phyloP scores from a whole-genome alignment of 2,888 invertebrate genomes.

The Volucella inanis region DNA sequence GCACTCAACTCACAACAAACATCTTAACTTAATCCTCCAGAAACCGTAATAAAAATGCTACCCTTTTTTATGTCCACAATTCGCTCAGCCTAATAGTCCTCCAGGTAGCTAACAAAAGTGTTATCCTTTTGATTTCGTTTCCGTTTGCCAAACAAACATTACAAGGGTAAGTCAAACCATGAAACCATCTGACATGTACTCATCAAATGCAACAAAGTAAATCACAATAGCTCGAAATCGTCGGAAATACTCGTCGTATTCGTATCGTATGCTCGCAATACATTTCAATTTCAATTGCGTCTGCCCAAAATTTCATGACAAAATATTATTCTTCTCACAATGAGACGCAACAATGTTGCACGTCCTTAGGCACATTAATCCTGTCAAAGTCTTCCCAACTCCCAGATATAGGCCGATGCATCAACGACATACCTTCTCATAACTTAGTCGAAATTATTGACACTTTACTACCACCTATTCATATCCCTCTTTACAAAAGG shows the following conservation, averaged over 20 bases:
- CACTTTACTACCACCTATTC: slow-evolving; percentile 54
- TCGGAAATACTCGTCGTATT: not conserved
- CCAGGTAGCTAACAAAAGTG: slow-evolving; percentile 53
- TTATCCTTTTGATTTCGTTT: slow-evolving; percentile 66
- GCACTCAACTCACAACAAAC: slow-evolving; percentile 37
- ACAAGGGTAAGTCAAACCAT: not conserved
- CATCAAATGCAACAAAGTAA: slow-evolving; percentile 68
- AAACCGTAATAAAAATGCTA: slow-evolving; percentile 65
- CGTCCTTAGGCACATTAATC: slow-evolving; percentile 33
- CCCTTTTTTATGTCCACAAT: slow-evolving; percentile 63
- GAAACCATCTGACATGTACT: slow-evolving; percentile 23
- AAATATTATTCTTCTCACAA: slow-evolving; percentile 61
- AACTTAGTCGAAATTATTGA: slow-evolving; percentile 70
- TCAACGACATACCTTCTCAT: slow-evolving; percentile 4
- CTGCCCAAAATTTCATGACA: slow-evolving; percentile 67
- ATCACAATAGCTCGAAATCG: slow-evolving; percentile 40
- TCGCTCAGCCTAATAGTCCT: slow-evolving; percentile 55
- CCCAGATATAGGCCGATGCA: slow-evolving; percentile 24
- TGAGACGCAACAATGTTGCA: slow-evolving; percentile 51
- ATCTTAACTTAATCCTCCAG: slow-evolving; percentile 71
- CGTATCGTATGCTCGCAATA: not conserved
- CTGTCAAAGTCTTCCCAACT: slow-evolving; percentile 53
- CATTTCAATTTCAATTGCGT: slow-evolving; percentile 73
- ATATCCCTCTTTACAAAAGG: slow-evolving; percentile 40
- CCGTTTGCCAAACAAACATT: slow-evolving; percentile 55